A percentile compares a stretch with the other conserved stretches of the same genome.
Conservation (phyloP, 2,888 invertebrate species). For the Axea sp. region DNA sequence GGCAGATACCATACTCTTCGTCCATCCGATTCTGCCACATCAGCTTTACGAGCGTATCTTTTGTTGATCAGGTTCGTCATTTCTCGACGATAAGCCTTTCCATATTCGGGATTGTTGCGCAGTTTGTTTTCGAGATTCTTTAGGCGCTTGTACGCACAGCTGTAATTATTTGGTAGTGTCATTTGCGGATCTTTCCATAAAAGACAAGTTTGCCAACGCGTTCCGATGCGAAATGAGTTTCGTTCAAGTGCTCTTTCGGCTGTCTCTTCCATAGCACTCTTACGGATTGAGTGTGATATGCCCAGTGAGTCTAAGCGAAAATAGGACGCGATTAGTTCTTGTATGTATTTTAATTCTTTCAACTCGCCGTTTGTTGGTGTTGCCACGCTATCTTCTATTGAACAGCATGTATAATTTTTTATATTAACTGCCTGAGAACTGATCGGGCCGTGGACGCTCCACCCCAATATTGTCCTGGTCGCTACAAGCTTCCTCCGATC, state of each 20-base stretch:
- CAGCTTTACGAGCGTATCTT: not conserved
- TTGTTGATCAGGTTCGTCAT: too few relatives aligned
- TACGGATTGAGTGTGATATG: not conserved
- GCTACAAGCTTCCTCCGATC: not conserved
- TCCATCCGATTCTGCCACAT: not conserved
- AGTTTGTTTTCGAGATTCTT: not conserved
- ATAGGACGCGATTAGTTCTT: not conserved
- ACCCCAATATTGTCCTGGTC: not conserved
- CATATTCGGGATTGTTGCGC: too few relatives aligned
- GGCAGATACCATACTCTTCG: slow-evolving; percentile 13
- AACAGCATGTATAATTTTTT: not conserved
- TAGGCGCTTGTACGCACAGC: slow-evolving; percentile 1
- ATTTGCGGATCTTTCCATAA: slow-evolving; percentile 15
- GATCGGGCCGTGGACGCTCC: slow-evolving; percentile 3
- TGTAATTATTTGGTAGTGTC: slow-evolving; percentile 1
- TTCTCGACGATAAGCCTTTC: too few relatives aligned
- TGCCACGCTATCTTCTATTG: too few relatives aligned
- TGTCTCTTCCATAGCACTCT: not conserved
- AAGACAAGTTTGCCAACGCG: slow-evolving; percentile 31
- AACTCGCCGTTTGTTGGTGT: too few relatives aligned
- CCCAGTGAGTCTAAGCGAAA: not conserved
- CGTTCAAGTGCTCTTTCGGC: not conserved
- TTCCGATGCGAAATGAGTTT: not conserved
- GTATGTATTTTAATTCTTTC: too few relatives aligned
- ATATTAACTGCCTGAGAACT: not conserved